These are phyloP conservation scores for Graptemys geographica DNA, from an alignment of 2,797 vertebrate genomes.

Conservation along the genomic window DNA sequence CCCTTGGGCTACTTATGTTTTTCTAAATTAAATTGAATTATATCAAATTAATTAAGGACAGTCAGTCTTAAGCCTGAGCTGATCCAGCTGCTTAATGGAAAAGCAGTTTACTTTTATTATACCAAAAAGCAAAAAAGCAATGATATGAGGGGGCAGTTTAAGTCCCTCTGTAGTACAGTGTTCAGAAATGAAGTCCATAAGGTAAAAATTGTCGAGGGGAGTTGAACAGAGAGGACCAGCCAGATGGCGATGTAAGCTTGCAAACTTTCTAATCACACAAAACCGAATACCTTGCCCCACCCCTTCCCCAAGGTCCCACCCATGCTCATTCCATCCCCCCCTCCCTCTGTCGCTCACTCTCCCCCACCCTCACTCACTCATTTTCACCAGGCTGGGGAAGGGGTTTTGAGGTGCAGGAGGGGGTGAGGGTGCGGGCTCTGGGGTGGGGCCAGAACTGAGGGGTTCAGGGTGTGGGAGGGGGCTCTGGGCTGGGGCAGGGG, in stretches of 20 bases:
- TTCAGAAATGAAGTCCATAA: neutral
- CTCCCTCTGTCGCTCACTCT: too few species aligned
- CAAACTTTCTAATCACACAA: too few species aligned
- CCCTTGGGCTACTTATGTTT: conserved; percentile 56
- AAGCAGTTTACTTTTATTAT: conserved; percentile 28
- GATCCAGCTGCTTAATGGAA: conserved; percentile 53
- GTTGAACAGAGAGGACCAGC: neutral
- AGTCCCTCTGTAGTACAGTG: neutral
- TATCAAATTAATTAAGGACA: conserved; percentile 59
- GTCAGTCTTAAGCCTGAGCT: conserved; percentile 59
- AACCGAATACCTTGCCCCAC: too few species aligned
- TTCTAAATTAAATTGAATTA: conserved; percentile 64
- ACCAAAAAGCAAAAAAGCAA: conserved; percentile 2
- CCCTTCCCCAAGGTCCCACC: too few species aligned
- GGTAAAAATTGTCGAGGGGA: neutral
- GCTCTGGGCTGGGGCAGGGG: too few species aligned
- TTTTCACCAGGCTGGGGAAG: too few species aligned
- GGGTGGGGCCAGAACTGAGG: too few species aligned
- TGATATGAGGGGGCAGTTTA: neutral
- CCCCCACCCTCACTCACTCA: too few species aligned
- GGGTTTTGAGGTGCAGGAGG: too few species aligned
- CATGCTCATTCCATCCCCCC: too few species aligned
- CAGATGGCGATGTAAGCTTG: neutral
- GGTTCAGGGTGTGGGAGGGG: too few species aligned
- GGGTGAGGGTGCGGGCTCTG: too few species aligned